Conservation (phyloP, 2,797 vertebrate species). For the Chloroceryle inda region DNA sequence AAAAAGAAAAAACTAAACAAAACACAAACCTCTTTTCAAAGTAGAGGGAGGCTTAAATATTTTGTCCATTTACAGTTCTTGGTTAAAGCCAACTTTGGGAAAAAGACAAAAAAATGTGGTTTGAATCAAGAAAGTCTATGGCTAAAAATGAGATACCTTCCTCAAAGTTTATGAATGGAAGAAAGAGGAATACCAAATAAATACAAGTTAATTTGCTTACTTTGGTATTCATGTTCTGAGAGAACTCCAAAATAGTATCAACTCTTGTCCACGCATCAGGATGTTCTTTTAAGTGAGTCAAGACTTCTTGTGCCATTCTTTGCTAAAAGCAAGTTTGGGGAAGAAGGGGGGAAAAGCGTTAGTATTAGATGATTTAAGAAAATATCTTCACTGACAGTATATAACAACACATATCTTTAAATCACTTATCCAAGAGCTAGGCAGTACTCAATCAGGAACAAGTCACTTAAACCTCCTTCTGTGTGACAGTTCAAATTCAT, state of each 20-base stretch:
- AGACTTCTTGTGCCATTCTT: slow-evolving; percentile 96
- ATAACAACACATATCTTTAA: background rate
- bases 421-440: background rate
- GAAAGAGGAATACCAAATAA: slow-evolving; percentile 77
- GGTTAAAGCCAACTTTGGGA: slow-evolving; percentile 70
- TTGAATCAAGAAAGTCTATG: slow-evolving; percentile 71
- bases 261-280: slow-evolving; percentile 98
- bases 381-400: background rate
- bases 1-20: background rate
- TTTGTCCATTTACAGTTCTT: slow-evolving; percentile 49
- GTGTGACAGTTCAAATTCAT: background rate
- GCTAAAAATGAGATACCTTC: slow-evolving; percentile 86
- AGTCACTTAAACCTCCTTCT: background rate
- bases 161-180: slow-evolving; percentile 89
- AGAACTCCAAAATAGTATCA: slow-evolving; percentile 98
- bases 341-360: background rate
- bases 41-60: slow-evolving; percentile 51
- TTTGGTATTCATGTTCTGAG: slow-evolving; percentile 99
- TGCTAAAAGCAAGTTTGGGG: slow-evolving; percentile 83
- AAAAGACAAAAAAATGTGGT: slow-evolving; percentile 67
- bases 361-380: background rate
- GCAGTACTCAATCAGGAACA: background rate
- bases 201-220: slow-evolving; percentile 85
- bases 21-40: slow-evolving; percentile 5
- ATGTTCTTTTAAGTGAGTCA: slow-evolving; percentile 98